Evolutionary conservation across 1,140 invertebrate species (phyloP), one percentile per base, ranked within the genome.

Genomic region (Agraylea sexmaculata): DNA sequence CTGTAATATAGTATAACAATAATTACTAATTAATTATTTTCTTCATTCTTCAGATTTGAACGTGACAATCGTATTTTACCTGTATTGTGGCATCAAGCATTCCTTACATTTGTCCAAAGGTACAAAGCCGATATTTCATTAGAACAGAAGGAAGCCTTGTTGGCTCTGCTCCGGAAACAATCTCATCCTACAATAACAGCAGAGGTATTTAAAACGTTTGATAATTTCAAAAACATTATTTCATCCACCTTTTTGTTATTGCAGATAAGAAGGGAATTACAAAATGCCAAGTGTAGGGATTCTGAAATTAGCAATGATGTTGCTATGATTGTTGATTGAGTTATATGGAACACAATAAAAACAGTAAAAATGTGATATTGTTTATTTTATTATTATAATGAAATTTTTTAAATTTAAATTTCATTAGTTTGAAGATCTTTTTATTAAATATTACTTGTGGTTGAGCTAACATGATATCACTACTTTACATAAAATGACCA

Each of bases 81-180:
- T 11, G 92, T 98, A 10, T 59, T 98, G 33, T 99, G 94, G 95
- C 93, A 99, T 64, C 93, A 99, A 59, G 75, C 87, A 34, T 68
- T 99, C 12, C 64, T 99, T 27, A 88, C 87, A 2, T 98, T 99
- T 73, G 81, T 83, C 2, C 90, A 98, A 64, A 73, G 88, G 43
- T 99, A 99, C 59, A 97, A 96, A 64, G 77, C 84, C 42, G 89
- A 97, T 61, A 81, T 98, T 34, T 91, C 87, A 42, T 75, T 77
- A 15, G 92, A 96, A 54, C 93, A 98, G 62, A 80, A 81, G 56
- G 87, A 94, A 56, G 78, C 80, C 15, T 60, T 98, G 20, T 59
- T 92, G 13, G 74, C 80, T 47, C 66, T 97, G 6, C 54, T 94
- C 1, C 64, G 65, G 27, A 75, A 75, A 56, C 86, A 96, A 53